A percentile compares a stretch with the other conserved stretches of the same genome.
phyloP scores from a whole-genome alignment of 2,797 vertebrate genomes.

The Gallinago stenura region DNA sequence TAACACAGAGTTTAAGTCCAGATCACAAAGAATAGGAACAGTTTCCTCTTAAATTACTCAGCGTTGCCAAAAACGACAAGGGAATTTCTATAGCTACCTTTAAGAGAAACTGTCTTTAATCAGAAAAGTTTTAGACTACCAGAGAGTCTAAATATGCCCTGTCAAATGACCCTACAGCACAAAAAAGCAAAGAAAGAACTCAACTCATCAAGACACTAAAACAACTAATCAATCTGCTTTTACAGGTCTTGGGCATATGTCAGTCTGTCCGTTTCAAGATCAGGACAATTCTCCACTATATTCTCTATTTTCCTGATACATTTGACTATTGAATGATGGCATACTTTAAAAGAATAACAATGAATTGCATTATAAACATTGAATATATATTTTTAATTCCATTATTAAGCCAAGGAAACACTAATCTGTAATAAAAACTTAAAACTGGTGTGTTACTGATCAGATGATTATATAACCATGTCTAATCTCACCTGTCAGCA shows the following conservation, averaged over 20 bases:
- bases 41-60: conserved; percentile 46
- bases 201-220: neutral
- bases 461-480: neutral
- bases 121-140: conserved; percentile 29
- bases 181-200: neutral
- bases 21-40: neutral
- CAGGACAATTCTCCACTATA: neutral
- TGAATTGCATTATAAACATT: neutral
- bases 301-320: neutral
- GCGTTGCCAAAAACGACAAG: neutral
- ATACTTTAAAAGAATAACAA: neutral
- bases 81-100: neutral
- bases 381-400: neutral
- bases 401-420: conserved; percentile 6
- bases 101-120: conserved; percentile 23
- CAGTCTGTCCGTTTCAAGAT: neutral
- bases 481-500: neutral
- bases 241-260: neutral
- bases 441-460: neutral
- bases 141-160: neutral
- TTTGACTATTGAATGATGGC: neutral
- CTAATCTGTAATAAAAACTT: neutral
- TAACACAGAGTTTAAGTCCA: neutral
- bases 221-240: neutral
- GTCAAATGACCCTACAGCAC: neutral